Evolutionary conservation across 2,888 invertebrate species (phyloP).

Genomic region (Drosophila villosipedis): DNA sequence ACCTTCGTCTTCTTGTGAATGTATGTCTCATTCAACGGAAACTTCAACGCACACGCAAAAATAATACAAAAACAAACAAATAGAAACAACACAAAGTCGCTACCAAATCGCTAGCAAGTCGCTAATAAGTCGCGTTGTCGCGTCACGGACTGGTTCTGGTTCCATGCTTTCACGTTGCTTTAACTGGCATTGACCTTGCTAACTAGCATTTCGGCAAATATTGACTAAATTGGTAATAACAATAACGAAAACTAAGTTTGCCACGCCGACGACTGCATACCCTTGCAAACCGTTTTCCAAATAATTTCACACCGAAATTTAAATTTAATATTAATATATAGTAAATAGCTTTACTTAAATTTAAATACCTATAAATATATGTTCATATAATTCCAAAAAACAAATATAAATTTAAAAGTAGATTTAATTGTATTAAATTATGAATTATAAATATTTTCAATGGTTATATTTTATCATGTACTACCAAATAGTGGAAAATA

Average conservation of each 20-base stretch:
- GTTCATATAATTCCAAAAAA: not conserved
- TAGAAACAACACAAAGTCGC: not conserved
- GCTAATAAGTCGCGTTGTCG: constrained; percentile 38
- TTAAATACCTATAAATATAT: not conserved
- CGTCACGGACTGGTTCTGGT: constrained; percentile 69
- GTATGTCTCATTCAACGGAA: constrained; percentile 17
- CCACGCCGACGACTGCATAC: not conserved
- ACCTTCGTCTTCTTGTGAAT: constrained; percentile 62
- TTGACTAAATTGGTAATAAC: constrained; percentile 12
- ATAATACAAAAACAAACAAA: not conserved
- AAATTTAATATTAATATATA: not conserved
- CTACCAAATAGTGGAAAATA: not conserved
- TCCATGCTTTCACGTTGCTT: constrained; percentile 57
- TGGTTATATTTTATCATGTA: not conserved
- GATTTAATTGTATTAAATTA: not conserved
- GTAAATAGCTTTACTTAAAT: not conserved
- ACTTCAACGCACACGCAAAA: constrained; percentile 5
- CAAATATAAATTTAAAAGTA: not conserved
- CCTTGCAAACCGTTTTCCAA: not conserved
- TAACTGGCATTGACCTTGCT: constrained; percentile 75
- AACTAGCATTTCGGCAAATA: constrained; percentile 40
- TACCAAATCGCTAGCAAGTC: not conserved
- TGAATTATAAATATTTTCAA: not conserved
- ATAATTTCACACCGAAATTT: not conserved
- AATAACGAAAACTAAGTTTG: not conserved